Evolutionary conservation across 1,140 invertebrate species (phyloP), one percentile per base, ranked within the genome.

Genomic region (Eumaeus atala): DNA sequence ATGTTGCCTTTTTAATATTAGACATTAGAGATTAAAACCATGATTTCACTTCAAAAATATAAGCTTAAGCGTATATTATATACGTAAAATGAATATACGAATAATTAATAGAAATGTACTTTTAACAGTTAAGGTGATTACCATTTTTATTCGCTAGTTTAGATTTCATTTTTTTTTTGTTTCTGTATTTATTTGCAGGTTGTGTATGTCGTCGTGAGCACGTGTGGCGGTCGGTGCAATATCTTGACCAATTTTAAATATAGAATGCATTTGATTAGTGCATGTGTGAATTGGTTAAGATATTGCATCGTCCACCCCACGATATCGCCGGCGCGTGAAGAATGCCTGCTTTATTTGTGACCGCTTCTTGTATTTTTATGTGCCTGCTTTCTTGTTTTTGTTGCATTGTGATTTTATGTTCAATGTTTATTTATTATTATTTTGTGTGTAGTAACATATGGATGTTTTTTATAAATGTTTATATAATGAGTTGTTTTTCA

Each of bases 191-290:
- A 28, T 28, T 28, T 28, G 21, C 21, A 28, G 21, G 21, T 28
- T 28, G 21, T 3, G 21, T 28, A 2, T 28, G 21, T 44, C 40
- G 14, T 12, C 51, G 42, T 21, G 51, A 53, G 21, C 75, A 78
- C 73, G 67, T 58, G 70, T 75, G 81, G 80, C 77, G 70, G 72
- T 72, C 76, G 87, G 85, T 88, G 84, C 67, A 82, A 87, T 88
- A 85, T 88, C 78, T 87, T 87, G 76, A 88, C 76, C 79, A 88
- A 88, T 87, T 88, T 87, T 85, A 78, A 70, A 70, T 47, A 53
- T 44, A 14, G 42, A 34, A 44, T 47, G 40, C 40, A 44, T 44
- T 60, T 55, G 59, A 56, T 33, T 50, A 38, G 42, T 55, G 18
- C 50, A 60, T 58, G 47, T 61, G 61, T 82, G 84, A 87, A 84